phyloP scores from a whole-genome alignment of 2,113 vertebrate species.

The Hoplias malabaricus region DNA sequence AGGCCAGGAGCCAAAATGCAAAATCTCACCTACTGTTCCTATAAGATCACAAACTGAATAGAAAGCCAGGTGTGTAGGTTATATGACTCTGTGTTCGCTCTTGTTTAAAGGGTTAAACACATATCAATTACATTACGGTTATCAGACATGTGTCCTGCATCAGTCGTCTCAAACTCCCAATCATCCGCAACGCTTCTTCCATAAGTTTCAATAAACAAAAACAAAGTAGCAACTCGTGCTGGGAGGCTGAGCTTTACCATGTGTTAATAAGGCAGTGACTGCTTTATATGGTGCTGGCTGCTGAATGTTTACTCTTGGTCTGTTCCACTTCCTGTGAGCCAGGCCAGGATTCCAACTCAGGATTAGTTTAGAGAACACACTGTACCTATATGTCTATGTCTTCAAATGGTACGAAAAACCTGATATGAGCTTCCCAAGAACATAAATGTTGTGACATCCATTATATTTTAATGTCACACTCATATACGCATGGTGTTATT shows the following conservation, averaged over 20 bases:
- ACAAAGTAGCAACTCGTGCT: neutral
- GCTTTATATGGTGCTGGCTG: neutral
- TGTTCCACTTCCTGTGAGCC: constrained; percentile 19
- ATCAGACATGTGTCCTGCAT: neutral
- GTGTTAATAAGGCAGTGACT: neutral
- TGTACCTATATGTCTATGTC: constrained; percentile 10
- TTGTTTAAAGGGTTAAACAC: neutral
- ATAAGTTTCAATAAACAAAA: neutral
- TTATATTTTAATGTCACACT: too few relatives aligned
- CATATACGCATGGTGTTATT: too few relatives aligned
- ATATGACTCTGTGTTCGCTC: too few relatives aligned
- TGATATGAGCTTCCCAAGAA: too few relatives aligned
- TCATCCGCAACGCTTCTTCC: neutral
- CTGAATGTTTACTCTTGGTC: constrained; percentile 22
- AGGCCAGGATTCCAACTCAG: constrained; percentile 36
- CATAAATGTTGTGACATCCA: too few relatives aligned
- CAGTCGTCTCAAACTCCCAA: neutral
- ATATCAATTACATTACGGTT: neutral
- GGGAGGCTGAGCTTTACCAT: neutral
- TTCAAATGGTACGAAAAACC: too few relatives aligned
- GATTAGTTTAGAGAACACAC: neutral
- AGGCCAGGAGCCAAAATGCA: too few relatives aligned
- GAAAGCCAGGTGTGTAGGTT: neutral
- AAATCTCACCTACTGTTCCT: too few relatives aligned
- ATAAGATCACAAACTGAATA: too few relatives aligned